A percentile compares a stretch with the other conserved stretches of the same genome.
phyloP scores from a whole-genome alignment of 2,888 invertebrate genomes.

The Nymphalis polychloros region DNA sequence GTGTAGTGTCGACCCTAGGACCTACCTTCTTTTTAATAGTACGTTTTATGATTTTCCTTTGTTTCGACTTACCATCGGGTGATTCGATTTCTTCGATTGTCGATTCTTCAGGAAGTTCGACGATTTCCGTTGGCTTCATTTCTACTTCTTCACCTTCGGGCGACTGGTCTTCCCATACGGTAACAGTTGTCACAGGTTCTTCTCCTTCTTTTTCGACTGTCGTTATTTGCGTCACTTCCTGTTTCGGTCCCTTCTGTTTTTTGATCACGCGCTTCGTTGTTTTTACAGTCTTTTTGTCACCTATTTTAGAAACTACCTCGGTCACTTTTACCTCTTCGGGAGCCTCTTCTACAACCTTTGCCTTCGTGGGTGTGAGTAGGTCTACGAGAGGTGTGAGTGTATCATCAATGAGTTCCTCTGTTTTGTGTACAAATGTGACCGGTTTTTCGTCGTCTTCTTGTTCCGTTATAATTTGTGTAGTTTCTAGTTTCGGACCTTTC shows the following conservation, averaged over 20 bases:
- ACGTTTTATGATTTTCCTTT: slow-evolving; percentile 38
- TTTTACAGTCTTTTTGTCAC: slow-evolving; percentile 46
- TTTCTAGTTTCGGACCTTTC: no score
- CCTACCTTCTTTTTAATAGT: slow-evolving; percentile 7
- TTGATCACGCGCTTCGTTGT: slow-evolving; percentile 44
- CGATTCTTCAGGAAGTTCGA: slow-evolving; percentile 48
- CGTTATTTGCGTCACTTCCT: slow-evolving; percentile 44
- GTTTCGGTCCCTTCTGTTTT: slow-evolving; percentile 41
- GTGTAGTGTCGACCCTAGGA: background rate
- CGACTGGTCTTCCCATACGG: slow-evolving; percentile 40
- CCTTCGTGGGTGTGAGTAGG: slow-evolving; percentile 40
- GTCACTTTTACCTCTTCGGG: slow-evolving; percentile 47
- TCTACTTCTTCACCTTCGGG: slow-evolving; percentile 53
- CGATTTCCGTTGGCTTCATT: slow-evolving; percentile 36
- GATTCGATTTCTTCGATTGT: slow-evolving; percentile 39
- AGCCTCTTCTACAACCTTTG: slow-evolving; percentile 40
- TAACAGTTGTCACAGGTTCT: slow-evolving; percentile 45
- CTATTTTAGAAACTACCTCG: slow-evolving; percentile 41
- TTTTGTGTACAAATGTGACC: slow-evolving; percentile 42
- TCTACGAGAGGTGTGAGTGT: slow-evolving; percentile 34
- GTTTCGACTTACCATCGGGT: slow-evolving; percentile 37
- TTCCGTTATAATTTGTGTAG: no score
- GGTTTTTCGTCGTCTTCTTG: slow-evolving; percentile 21
- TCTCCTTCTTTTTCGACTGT: slow-evolving; percentile 42
- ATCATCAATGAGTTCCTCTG: slow-evolving; percentile 38